Evolutionary conservation across 2,888 invertebrate genomes (phyloP).

Genomic region (Apotomis turbidana): DNA sequence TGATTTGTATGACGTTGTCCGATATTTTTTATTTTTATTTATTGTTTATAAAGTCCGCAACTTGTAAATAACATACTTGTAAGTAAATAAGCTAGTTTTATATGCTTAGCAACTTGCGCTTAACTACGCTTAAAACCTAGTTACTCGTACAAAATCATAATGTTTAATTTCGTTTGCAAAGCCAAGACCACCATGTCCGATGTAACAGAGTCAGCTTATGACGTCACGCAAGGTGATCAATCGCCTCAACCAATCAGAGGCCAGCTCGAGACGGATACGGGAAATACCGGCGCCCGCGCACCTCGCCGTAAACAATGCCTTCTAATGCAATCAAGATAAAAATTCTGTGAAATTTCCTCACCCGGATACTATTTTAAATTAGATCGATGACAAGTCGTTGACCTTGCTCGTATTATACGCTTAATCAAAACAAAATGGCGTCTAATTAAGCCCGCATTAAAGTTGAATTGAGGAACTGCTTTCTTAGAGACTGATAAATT

Average conservation of each 20-base stretch:
- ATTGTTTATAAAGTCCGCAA: too few species aligned
- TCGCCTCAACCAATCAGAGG: conserved; percentile 45
- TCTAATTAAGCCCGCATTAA: conserved; percentile 28
- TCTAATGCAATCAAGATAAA: conserved; percentile 45
- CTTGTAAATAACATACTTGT: too few species aligned
- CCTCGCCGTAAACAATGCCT: conserved; percentile 41
- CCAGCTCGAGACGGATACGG: conserved; percentile 51
- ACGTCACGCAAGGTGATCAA: conserved; percentile 49
- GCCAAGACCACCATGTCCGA: conserved; percentile 45
- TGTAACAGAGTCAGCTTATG: conserved; percentile 43
- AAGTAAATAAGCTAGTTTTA: too few species aligned
- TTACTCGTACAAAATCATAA: not conserved
- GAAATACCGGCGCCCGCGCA: conserved; percentile 52
- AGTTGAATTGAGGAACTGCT: conserved; percentile 18
- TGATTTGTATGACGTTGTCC: too few species aligned
- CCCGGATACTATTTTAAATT: conserved; percentile 42
- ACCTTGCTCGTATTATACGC: conserved; percentile 35
- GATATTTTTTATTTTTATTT: too few species aligned
- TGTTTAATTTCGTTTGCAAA: conserved; percentile 5
- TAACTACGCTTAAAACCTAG: not conserved
- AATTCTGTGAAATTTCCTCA: conserved; percentile 43
- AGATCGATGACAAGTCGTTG: conserved; percentile 37
- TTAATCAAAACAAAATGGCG: conserved; percentile 41
- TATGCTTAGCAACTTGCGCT: too few species aligned
- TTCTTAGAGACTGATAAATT: conserved; percentile 7